Evolutionary conservation across 2,113 vertebrate genomes (phyloP), one percentile per base, ranked within the genome.

Genomic region (Phyllostomus hastatus): DNA sequence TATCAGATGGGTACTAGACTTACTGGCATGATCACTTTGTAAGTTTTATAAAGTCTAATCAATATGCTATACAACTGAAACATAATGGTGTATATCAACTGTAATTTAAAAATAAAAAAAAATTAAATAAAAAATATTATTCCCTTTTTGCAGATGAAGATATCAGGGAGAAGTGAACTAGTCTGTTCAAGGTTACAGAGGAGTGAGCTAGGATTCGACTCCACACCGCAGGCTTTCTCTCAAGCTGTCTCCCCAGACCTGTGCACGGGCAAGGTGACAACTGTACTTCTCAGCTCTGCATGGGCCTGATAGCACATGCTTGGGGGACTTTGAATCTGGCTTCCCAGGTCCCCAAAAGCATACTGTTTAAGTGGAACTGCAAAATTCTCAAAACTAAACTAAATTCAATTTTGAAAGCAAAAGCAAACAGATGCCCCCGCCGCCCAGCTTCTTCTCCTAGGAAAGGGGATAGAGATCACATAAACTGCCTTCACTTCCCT

Each of bases 401-500:
- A 66, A 95, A 85, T 72, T 95, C 24, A 78, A 90, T 95, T 85
- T 57, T 70, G 33, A 93, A 92, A 96, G 54, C 41, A 75, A 92
- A 87, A 92, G 28, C 1, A 28, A 97, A 80, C 33, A 73, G 82
- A 75, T 83, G 35, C 48, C 79, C 28, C 5, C 8, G 4, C 7
- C 10, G 10, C 48, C 48, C 48, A 82, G 80, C 20, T 59, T 88
- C 76, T 82, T 78, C 22, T n/a, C 46, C 50, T 70, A 46, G 66
- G 35, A 90, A 22, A 78, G 17, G 38, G 48, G 14, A 54, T 38
- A 0, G 15, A 67, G 85, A 46, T 24, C 41, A 52, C 54, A 72
- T 81, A 50, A 90, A 50, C 10, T 10, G 6, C 26, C 1, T 1
- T 10, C 10, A 48, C 43, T 12, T 15, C 1, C 41, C 24, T 67